A percentile compares a stretch with the other conserved stretches of the same genome.
Conservation (phyloP, 2,888 invertebrate genomes). For the Hydriomena furcata region DNA sequence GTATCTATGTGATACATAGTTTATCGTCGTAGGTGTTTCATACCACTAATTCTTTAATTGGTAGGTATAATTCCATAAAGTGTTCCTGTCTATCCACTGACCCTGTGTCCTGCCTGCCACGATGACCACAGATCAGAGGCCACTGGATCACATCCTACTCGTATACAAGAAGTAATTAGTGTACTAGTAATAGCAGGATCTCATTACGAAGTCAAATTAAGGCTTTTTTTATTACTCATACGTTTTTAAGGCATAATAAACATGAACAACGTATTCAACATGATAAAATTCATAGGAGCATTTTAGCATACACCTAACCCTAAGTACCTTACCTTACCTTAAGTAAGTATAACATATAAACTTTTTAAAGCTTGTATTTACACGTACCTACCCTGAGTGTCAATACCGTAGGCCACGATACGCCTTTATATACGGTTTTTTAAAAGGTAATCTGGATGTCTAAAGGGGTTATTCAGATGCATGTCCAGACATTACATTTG, state of each 20-base stretch:
- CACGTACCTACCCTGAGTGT: too few species aligned
- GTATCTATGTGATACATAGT: neutral
- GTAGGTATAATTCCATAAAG: slow-evolving; percentile 49
- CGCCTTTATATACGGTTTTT: too few species aligned
- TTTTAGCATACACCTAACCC: too few species aligned
- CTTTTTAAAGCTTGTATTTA: too few species aligned
- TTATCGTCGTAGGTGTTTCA: slow-evolving; percentile 32
- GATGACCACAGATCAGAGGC: slow-evolving; percentile 54
- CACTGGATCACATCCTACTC: slow-evolving; percentile 58
- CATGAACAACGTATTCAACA: too few species aligned
- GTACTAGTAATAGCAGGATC: slow-evolving; percentile 8
- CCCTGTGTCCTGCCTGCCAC: slow-evolving; percentile 53
- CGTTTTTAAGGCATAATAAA: neutral
- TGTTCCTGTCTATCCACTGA: slow-evolving; percentile 55
- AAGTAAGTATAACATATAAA: too few species aligned
- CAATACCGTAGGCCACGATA: too few species aligned
- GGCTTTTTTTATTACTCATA: slow-evolving; percentile 2
- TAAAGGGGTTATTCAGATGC: too few species aligned
- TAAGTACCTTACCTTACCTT: too few species aligned
- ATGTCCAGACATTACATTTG: too few species aligned
- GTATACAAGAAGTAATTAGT: slow-evolving; percentile 53
- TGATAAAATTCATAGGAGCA: too few species aligned
- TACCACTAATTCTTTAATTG: slow-evolving; percentile 50
- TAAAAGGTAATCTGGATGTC: too few species aligned
- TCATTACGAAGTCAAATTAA: slow-evolving; percentile 14